Conservation (phyloP, 1,140 invertebrate genomes). For the Brachionus asplanchnoidis region DNA sequence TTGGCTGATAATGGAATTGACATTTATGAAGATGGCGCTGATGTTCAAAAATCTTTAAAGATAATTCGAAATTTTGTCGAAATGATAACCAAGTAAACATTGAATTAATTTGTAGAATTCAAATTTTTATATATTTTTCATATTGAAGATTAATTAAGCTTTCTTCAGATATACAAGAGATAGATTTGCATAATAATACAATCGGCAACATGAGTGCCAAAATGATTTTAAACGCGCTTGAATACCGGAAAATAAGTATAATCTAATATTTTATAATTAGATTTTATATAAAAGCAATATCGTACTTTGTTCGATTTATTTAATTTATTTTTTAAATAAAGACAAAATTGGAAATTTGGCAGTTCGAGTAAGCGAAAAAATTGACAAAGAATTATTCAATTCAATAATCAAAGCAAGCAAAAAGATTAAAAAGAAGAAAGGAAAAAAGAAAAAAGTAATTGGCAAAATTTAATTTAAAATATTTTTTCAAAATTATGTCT, state of each 20-base stretch:
- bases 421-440: constrained; percentile 51
- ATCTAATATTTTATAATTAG: not conserved
- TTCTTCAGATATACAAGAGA: constrained; percentile 51
- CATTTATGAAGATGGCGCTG: constrained; percentile 46
- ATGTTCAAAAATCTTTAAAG: constrained; percentile 48
- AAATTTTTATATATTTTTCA: not conserved
- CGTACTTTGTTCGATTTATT: not conserved
- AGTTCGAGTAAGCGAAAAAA: constrained; percentile 50
- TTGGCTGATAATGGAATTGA: constrained; percentile 56
- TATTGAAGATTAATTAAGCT: constrained; percentile 48
- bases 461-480: not conserved
- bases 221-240: constrained; percentile 51
- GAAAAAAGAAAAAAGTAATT: constrained; percentile 44
- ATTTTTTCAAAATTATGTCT: not conserved
- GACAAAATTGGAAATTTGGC: constrained; percentile 47
- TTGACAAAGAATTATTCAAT: constrained; percentile 50
- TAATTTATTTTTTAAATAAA: constrained; percentile 47
- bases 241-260: constrained; percentile 50
- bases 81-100: not conserved
- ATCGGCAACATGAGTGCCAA: constrained; percentile 53
- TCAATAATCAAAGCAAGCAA: constrained; percentile 50
- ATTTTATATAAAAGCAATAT: too few species aligned
- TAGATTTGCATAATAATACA: constrained; percentile 54
- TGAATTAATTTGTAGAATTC: not conserved
- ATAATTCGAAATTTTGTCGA: not conserved